Base-by-base conservation (phyloP, 2,797 vertebrate genomes). In the Anolis apletophallus region DNA sequence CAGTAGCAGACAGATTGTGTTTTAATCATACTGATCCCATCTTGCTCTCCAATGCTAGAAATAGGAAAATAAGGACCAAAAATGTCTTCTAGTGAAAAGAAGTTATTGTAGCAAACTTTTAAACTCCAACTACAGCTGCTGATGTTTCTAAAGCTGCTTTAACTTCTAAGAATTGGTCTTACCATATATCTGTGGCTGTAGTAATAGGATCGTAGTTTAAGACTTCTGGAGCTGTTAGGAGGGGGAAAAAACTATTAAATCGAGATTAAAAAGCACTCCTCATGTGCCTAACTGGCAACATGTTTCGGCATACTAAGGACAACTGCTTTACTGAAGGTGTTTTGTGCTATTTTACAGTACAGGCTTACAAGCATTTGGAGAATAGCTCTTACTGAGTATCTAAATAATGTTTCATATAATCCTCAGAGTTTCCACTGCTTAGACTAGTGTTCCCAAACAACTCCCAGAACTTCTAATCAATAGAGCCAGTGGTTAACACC, bases 161-260 rank as follows among this genome's bases (percentile, higher is more conserved):
- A 86, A 80, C 23, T n/a, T 46, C 23, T 29, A 78, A 78, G 34
- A 54, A 67, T 71, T 64, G 26, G 64, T 7, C 98, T 97, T 96
- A 99, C 99, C 98, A 99, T 86, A 99, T 97, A 94, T 99, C 99
- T 69, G 98, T 97, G 19, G 98, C 97, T 78, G 98, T 99, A 64
- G 98, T 99, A 95, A 99, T 98, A 6, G 99, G 98, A 93, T 99
- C 99, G 34, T 99, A 99, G 91, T 98, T 99, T 84, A 99, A 96
- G 88, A 99, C 97, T 97, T 99, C 98, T 90, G 99, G 99, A 93
- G 99, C 99, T 99, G 92, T 74, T 90, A 71, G 75, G 90, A 89
- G n/a, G n/a, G n/a, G n/a, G 83, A 78, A 74, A 84, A 76, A 6
- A 34, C 0, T 2, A 52, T 86, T 90, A 36, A 83, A 52, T 16